Evolutionary conservation across 2,113 vertebrate genomes (phyloP).

Genomic region (Macquaria australasica): DNA sequence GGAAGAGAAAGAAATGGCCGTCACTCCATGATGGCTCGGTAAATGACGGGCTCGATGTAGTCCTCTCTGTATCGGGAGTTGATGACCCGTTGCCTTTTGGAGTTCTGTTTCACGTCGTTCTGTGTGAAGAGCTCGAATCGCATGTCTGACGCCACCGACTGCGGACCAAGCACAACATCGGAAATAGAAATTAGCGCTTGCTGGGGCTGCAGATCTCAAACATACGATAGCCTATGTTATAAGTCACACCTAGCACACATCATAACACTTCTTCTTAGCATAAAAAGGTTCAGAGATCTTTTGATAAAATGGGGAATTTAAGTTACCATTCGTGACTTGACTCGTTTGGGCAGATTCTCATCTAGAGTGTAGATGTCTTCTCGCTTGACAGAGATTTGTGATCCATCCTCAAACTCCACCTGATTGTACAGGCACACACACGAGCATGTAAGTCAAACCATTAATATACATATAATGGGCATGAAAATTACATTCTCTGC

Average conservation of each 20-base stretch:
- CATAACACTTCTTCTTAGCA: not conserved
- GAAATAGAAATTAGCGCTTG: not conserved
- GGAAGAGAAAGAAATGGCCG: not conserved
- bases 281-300: not conserved
- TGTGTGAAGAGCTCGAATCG: constrained; percentile 96
- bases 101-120: constrained; percentile 92
- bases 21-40: constrained; percentile 98
- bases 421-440: constrained; percentile 54
- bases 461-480: not conserved
- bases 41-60: constrained; percentile 95
- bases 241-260: not conserved
- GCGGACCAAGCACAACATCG: constrained; percentile 17
- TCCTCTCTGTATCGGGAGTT: constrained; percentile 97
- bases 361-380: constrained; percentile 96
- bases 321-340: constrained; percentile 93
- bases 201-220: not conserved
- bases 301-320: not conserved
- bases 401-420: constrained; percentile 98
- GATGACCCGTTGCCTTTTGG: constrained; percentile 96
- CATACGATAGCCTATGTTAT: not conserved
- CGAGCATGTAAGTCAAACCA: not conserved
- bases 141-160: constrained; percentile 99
- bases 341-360: constrained; percentile 96
- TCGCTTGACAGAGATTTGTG: constrained; percentile 92
- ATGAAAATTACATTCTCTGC: not conserved